A percentile compares a stretch with the other conserved stretches of the same genome.
Conservation (phyloP, 2,113 vertebrate genomes). For the human region GRCh38 chr12:58174501-58175000, state of each 20-base stretch:
- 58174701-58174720: background rate
- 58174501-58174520: conserved; percentile 32
- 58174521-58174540: conserved; percentile 50
- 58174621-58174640: conserved; percentile 11
- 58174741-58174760: background rate
- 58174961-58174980: background rate
- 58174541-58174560: conserved; percentile 40
- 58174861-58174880: background rate
- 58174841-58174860: conserved; percentile 46
- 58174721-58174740: conserved; percentile 43
- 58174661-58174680: background rate
- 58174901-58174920: background rate
- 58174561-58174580: background rate
- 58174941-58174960: background rate
- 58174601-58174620: background rate
- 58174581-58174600: conserved; percentile 22
- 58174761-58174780: background rate
- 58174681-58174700: background rate
- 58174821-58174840: conserved; percentile 29
- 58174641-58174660: conserved; percentile 5
- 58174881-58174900: background rate
- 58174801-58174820: conserved; percentile 28
- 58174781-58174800: background rate
- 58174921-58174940: background rate
- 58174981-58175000: background rate